Base-by-base conservation (phyloP, 37 sponge, comb jelly and placozoan genomes). In the Tethya wilhelma region DNA sequence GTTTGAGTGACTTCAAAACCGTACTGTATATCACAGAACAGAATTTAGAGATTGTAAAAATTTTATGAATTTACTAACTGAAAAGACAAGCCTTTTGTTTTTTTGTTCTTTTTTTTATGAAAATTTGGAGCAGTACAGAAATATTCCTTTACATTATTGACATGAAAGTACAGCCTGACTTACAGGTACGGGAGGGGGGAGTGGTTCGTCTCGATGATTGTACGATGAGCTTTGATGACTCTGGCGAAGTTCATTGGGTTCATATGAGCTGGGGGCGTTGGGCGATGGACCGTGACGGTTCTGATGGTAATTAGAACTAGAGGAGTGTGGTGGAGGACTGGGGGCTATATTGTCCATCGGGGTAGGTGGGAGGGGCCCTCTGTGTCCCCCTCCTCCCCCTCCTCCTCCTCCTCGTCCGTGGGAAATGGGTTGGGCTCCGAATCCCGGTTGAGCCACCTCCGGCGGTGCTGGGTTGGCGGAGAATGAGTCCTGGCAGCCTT, bases 301-400 rank as follows among this genome's bases (percentile, higher is more conserved):
- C 64, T 66, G 66, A 25, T 49, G 67, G 45, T 78, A 78, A 14
- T 5, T 26, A 20, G 39, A 55, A 22, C 55, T 71, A 25, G 26
- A 30, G 14, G 73, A 69, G 28, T 62, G 67, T 36, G 68, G 73
- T 4, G 73, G 64, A 34, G 82, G 74, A 38, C 68, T 56, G 31
- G 67, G 74, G 25, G 57, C 45, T 2, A 59, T 31, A 17, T 58
- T 23, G 30, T 66, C 55, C 20, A 6, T 19, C 3, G 79, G 79
- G 12, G 79, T 78, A 29, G 79, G 79, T n/a, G 79, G 79, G 53
- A 78, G 79, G 30, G 79, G 79, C 29, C 67, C 79, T 8, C 79
- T 64, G 53, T 49, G 53, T 9, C 14, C 53, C 26, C 63, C 63
- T 62, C 63, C 63, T 26, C 29, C 63, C 26, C 63, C 40, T 22